A percentile compares a stretch with the other conserved stretches of the same genome.
phyloP scores from a whole-genome alignment of 2,797 vertebrate species.

The Buphagus erythrorhynchus region DNA sequence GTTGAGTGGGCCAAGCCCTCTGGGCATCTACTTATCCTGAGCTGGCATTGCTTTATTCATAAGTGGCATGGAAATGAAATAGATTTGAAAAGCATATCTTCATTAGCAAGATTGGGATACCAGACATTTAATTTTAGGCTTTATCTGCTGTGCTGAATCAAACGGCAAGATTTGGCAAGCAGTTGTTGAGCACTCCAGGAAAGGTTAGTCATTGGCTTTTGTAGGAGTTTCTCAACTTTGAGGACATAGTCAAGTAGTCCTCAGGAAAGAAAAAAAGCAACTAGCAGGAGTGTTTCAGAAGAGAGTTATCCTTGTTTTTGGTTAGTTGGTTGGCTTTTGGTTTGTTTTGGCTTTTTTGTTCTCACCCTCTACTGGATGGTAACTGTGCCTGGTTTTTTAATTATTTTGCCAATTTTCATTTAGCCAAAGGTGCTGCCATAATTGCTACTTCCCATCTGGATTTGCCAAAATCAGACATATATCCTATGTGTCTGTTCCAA shows the following conservation, averaged over 20 bases:
- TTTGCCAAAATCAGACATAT: background rate
- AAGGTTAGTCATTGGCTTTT: background rate
- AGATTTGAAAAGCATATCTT: background rate
- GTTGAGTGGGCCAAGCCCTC: background rate
- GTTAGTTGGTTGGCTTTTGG: background rate
- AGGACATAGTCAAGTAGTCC: background rate
- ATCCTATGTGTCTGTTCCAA: background rate
- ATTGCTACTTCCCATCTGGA: background rate
- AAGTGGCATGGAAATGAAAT: background rate
- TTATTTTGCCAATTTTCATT: background rate
- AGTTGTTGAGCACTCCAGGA: background rate
- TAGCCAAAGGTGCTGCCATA: background rate
- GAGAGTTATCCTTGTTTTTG: background rate
- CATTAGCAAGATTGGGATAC: background rate
- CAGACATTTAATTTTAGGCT: background rate
- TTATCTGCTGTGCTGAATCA: background rate
- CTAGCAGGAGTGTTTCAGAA: background rate
- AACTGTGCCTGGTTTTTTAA: background rate
- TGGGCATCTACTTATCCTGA: background rate
- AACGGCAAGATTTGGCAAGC: background rate
- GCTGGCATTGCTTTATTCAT: background rate
- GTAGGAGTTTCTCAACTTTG: background rate
- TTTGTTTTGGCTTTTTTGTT: background rate
- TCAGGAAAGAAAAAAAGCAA: background rate
- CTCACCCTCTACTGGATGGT: background rate